phyloP scores from a whole-genome alignment of 2,113 vertebrate species.

The Rhinoptilus africanus region DNA sequence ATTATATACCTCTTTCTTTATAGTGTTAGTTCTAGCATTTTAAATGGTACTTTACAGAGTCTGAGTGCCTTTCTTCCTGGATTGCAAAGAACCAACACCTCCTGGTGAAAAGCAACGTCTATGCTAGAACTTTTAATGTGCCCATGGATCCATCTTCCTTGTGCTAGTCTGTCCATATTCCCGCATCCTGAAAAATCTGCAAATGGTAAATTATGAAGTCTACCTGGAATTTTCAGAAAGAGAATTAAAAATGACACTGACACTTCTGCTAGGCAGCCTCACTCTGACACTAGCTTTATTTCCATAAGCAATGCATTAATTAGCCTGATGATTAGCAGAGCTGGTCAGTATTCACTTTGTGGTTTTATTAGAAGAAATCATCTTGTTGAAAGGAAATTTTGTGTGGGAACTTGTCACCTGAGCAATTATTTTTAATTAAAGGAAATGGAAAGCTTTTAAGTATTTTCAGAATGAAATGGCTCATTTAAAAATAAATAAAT shows the following conservation, averaged over 20 bases:
- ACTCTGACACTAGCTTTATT: background rate
- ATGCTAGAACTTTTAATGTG: background rate
- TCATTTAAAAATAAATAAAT: background rate
- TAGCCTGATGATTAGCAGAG: background rate
- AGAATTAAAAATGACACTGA: background rate
- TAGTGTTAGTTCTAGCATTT: background rate
- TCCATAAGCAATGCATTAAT: background rate
- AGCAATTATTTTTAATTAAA: background rate
- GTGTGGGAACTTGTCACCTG: background rate
- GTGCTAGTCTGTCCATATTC: background rate
- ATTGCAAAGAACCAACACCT: background rate
- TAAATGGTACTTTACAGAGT: background rate
- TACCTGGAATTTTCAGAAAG: background rate
- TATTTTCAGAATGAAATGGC: background rate
- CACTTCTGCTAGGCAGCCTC: background rate
- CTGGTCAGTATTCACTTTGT: background rate
- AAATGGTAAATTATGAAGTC: background rate
- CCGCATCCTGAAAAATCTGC: background rate
- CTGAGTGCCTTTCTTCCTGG: background rate
- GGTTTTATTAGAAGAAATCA: background rate
- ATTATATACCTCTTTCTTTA: background rate
- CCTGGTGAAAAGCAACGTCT: background rate
- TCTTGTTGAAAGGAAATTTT: background rate
- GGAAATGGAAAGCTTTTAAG: background rate
- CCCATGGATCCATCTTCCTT: background rate